Conservation (phyloP, 2,113 vertebrate genomes). For the Galeopterus variegatus region DNA sequence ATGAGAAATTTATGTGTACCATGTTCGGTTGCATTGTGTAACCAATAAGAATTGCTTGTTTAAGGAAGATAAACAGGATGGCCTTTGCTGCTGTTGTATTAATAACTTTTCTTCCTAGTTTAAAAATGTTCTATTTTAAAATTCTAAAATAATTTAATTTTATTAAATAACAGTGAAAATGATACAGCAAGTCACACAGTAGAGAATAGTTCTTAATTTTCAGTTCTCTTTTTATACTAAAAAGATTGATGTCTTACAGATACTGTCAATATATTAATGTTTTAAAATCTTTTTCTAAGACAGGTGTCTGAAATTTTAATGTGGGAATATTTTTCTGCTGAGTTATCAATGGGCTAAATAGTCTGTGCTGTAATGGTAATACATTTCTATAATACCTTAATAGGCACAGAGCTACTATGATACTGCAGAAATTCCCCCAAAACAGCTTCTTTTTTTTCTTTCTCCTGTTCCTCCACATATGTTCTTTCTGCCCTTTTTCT, state of each 20-base stretch:
- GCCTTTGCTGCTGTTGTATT: constrained; percentile 26
- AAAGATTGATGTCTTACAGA: constrained; percentile 13
- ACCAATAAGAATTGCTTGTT: not conserved
- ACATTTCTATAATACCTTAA: not conserved
- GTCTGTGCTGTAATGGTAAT: not conserved
- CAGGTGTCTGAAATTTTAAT: constrained; percentile 4
- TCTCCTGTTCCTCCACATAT: not conserved
- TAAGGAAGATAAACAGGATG: constrained; percentile 48
- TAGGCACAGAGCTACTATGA: not conserved
- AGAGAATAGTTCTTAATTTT: constrained; percentile 49
- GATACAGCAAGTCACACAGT: not conserved
- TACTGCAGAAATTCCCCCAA: constrained; percentile 12
- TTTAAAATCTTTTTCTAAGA: constrained; percentile 36
- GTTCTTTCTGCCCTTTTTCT: not conserved
- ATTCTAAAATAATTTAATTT: not conserved
- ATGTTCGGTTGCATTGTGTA: not conserved
- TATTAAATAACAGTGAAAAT: not conserved
- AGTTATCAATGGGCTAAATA: constrained; percentile 10
- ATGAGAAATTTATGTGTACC: constrained; percentile 17
- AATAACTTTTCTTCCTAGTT: constrained; percentile 23
- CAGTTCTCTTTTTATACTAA: constrained; percentile 14
- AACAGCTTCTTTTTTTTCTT: not conserved
- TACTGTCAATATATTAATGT: constrained; percentile 31
- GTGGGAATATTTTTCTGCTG: not conserved
- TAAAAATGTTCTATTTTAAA: constrained; percentile 55